Evolutionary conservation across 2,797 vertebrate genomes (phyloP).

Genomic region (Jordanella pulchra): DNA sequence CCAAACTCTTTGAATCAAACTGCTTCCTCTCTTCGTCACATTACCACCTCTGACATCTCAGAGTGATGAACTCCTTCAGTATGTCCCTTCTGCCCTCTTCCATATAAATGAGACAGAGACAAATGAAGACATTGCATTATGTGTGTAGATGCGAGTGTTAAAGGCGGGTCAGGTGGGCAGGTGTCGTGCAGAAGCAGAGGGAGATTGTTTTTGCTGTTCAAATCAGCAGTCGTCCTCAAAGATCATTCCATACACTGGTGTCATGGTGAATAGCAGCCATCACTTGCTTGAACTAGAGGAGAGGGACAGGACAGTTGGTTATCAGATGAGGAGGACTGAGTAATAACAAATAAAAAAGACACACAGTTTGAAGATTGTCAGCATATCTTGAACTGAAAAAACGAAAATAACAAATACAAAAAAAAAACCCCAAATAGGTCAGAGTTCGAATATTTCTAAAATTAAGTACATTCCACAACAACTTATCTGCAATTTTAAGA

Average conservation of each 20-base stretch:
- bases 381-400: neutral
- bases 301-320: slow-evolving; percentile 44
- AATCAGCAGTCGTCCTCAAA: slow-evolving; percentile 54
- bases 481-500: too few species aligned
- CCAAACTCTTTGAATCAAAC: neutral
- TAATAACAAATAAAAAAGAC: slow-evolving; percentile 43
- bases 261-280: slow-evolving; percentile 48
- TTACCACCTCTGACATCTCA: slow-evolving; percentile 66
- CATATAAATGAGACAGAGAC: slow-evolving; percentile 82
- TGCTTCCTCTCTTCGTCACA: slow-evolving; percentile 45
- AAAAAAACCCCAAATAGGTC: neutral
- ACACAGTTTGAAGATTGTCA: slow-evolving; percentile 21
- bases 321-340: slow-evolving; percentile 38
- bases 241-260: slow-evolving; percentile 70
- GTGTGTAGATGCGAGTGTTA: slow-evolving; percentile 45
- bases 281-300: slow-evolving; percentile 48
- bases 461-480: neutral
- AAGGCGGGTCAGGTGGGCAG: slow-evolving; percentile 34
- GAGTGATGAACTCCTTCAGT: slow-evolving; percentile 77
- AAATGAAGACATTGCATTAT: slow-evolving; percentile 75
- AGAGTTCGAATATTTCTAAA: neutral
- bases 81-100: slow-evolving; percentile 55
- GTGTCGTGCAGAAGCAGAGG: slow-evolving; percentile 55
- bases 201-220: slow-evolving; percentile 74
- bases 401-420: too few species aligned